Base-by-base conservation (phyloP, 2,113 vertebrate species). In the Cygnus buccinator region DNA sequence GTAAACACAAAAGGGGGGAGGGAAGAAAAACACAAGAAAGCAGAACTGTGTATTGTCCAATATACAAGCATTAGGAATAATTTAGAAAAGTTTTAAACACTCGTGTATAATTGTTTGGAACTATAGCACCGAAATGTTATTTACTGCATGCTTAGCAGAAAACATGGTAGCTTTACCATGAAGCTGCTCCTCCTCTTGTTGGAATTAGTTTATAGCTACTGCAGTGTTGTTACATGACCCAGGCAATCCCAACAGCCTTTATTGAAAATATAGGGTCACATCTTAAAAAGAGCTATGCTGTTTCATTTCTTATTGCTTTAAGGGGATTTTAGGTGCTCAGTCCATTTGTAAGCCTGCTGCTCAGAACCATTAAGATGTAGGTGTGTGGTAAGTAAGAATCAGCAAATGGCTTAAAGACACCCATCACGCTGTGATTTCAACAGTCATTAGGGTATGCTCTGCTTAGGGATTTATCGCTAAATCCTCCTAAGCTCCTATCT, bases 11-110 rank as follows among this genome's bases (percentile, higher is more conserved):
- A 68, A 84, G 28, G 6, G 6, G 11, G 19, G 14, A 75, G 39
- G 77, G 67, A 81, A 37, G 29, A 67, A 48, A 94, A 90, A 79
- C 83, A 80, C 43, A 90, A 89, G 90, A 91, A 95, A 93, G 66
- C 66, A 81, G 94, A 96, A 96, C 82, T 2, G 4, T 81, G 85
- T 93, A 67, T 95, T 97, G 94, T 29, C 93, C 80, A 87, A 93
- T 84, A 91, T 48, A 75, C 33, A 90, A 84, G 61, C 73, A 74
- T 62, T 96, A 95, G 85, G 57, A 96, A 90, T 97, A 81, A 97
- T 94, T 92, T 92, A 61, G 71, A 72, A 86, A 97, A 63, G 59
- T 95, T 93, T 89, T 63, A 92, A 96, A 95, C 43, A 58, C 25
- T 63, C 7, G 59, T 89, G 57, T 75, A 77, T 55, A 87, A 91